Evolutionary conservation across 2,797 vertebrate genomes (phyloP).

Genomic region (Ciconia nigra): DNA sequence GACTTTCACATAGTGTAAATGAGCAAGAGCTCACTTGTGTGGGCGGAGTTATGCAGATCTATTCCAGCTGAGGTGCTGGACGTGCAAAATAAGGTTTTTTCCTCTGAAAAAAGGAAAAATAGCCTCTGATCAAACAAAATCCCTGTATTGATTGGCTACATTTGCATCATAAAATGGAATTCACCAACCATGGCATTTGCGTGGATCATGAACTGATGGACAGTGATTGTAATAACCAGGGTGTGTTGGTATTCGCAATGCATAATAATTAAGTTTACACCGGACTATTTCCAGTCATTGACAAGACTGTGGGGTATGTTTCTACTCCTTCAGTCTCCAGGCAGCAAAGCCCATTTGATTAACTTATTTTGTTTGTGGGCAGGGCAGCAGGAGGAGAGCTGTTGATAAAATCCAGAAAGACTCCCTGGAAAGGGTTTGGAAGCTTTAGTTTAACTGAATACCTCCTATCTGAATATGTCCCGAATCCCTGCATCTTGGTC

Average conservation of each 20-base stretch:
- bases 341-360: neutral
- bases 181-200: neutral
- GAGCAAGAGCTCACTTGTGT: neutral
- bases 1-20: neutral
- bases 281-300: neutral
- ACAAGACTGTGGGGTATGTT: neutral
- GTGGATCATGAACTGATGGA: neutral
- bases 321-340: neutral
- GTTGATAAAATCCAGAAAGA: neutral
- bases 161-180: conserved; percentile 67
- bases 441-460: neutral
- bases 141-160: neutral
- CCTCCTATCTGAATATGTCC: neutral
- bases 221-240: neutral
- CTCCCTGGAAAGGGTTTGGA: neutral
- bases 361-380: neutral
- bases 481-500: neutral
- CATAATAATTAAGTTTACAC: conserved; percentile 1
- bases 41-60: neutral
- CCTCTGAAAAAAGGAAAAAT: neutral
- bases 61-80: neutral
- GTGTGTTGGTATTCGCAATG: neutral
- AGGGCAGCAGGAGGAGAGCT: neutral
- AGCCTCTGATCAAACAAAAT: conserved; percentile 4
- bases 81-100: neutral